These are phyloP conservation scores for Drosophila athabasca DNA, from an alignment of 1,140 invertebrate genomes.

Conservation along the genomic window DNA sequence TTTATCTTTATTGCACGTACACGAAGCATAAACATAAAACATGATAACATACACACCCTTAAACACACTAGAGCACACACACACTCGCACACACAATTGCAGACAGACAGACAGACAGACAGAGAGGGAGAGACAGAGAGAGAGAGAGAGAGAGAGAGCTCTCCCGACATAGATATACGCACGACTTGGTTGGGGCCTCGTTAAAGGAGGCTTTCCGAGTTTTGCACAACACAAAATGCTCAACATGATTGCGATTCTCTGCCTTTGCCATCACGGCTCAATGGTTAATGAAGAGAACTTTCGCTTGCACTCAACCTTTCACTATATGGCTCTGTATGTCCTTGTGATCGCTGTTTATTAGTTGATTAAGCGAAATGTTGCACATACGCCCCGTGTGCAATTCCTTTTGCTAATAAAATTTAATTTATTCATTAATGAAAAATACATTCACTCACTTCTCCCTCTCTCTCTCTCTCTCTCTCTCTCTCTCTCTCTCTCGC, in stretches of 20 bases:
- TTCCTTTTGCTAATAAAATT: too few relatives aligned
- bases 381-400: neutral
- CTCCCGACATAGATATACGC: slow-evolving; percentile 32
- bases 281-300: slow-evolving; percentile 31
- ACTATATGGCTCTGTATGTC: neutral
- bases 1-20: slow-evolving; percentile 82
- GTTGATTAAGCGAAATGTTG: slow-evolving; percentile 32
- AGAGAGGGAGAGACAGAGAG: neutral
- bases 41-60: slow-evolving; percentile 58
- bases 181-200: slow-evolving; percentile 34
- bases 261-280: slow-evolving; percentile 35
- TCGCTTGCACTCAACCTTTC: neutral
- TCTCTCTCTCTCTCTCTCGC: neutral
- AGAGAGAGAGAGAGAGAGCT: neutral
- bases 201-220: slow-evolving; percentile 44
- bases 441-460: too few relatives aligned
- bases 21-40: slow-evolving; percentile 78
- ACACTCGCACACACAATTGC: neutral
- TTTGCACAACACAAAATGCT: slow-evolving; percentile 44
- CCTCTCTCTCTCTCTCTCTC: neutral
- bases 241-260: slow-evolving; percentile 51
- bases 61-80: neutral
- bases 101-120: neutral
- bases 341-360: slow-evolving; percentile 36
- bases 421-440: too few relatives aligned